Base-by-base conservation (phyloP, 2,113 vertebrate species). In the Picathartes gymnocephalus region DNA sequence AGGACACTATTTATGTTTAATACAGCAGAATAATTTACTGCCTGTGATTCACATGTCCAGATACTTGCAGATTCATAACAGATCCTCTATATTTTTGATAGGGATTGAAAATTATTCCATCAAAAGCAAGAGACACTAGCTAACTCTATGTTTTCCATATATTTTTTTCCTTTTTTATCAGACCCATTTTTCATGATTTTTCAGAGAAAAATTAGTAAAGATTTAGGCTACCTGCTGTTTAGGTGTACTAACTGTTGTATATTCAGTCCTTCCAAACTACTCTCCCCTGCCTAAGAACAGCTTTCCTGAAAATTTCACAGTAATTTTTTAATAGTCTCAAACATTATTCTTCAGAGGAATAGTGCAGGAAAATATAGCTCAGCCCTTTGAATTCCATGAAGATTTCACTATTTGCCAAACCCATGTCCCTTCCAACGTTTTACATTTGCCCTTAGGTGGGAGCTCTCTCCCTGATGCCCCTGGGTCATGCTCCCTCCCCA, bases 381-480 rank as follows among this genome's bases (percentile, higher is more conserved):
- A 64, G 37, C n/a, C 40, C 50, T 69, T 79, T 37, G 37, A 61
- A 66, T 51, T 37, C 21, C 33, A 21, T 18, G 5, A 66, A 56
- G 6, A 20, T 48, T 47, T 39, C 16, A 9, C 24, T 60, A 37
- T 45, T 76, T 65, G 37, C 40, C 64, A 45, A 50, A 28, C 40
- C 39, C 9, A 15, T 3, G 5, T 14, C 50, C 39, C 13, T 31
- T 45, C 71, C 33, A 28, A 7, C 0, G 0, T 47, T 80, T 72
- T 2, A 1, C n/a, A 12, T 39, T 80, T 56, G n/a, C 39, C 7
- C n/a, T n/a, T 4, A 31, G 48, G 53, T 16, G 2, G 50, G 31
- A 82, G 14, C 0, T 1, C 7, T 60, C 30, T 47, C n/a, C 15
- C 11, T 4, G 4, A 4, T 2, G 2, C 14, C 28, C n/a, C 20